phyloP scores from a whole-genome alignment of 2,797 vertebrate genomes.

The Lophura swinhoii region DNA sequence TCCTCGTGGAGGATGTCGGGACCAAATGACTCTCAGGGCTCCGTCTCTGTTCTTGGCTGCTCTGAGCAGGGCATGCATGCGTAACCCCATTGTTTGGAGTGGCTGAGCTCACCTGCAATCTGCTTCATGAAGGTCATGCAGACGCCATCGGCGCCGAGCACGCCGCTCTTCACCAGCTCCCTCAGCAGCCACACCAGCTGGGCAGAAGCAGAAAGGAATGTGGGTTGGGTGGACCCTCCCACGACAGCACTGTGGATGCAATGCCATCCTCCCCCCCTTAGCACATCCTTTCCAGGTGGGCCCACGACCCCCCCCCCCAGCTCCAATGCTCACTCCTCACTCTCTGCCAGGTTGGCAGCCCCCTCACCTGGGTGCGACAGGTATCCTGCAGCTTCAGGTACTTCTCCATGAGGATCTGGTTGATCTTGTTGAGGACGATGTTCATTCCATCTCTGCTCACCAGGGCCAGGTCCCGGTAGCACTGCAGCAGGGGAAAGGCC shows the following conservation, averaged over 20 bases:
- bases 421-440: constrained; percentile 92
- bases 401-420: constrained; percentile 97
- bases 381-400: constrained; percentile 93
- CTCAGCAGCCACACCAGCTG: constrained; percentile 94
- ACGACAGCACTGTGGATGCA: fast-evolving
- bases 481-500: constrained; percentile 73
- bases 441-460: constrained; percentile 94
- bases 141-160: constrained; percentile 91
- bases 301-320: background rate
- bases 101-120: constrained; percentile 68
- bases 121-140: constrained; percentile 98
- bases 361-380: constrained; percentile 85
- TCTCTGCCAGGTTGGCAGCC: background rate
- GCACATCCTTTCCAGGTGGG: background rate
- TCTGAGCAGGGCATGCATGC: background rate
- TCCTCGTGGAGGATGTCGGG: background rate
- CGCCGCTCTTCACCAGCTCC: constrained; percentile 93
- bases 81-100: fast-evolving
- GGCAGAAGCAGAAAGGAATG: background rate
- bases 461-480: constrained; percentile 92
- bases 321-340: fast-evolving
- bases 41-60: background rate
- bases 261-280: fast-evolving
- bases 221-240: background rate
- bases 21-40: background rate